A percentile compares a stretch with the other conserved stretches of the same genome.
These are phyloP conservation scores for Apodemus sylvaticus DNA, from an alignment of 2,113 vertebrate species.

Conservation along the genomic window DNA sequence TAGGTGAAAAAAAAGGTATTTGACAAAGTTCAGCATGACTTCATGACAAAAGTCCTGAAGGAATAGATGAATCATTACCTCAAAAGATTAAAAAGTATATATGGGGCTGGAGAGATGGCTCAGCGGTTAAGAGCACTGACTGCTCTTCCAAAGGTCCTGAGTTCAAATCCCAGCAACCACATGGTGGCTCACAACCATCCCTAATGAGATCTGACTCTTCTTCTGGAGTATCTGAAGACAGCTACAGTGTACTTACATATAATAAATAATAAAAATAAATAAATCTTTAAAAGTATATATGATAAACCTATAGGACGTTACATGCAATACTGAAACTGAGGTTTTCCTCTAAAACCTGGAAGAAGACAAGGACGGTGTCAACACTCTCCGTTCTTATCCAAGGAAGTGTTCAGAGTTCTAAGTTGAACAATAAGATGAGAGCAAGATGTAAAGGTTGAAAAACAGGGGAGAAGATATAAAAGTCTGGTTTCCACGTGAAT, in stretches of 20 bases:
- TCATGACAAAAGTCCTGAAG: not conserved
- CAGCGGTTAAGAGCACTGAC: too few species aligned
- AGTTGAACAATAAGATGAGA: not conserved
- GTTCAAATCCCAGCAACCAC: too few species aligned
- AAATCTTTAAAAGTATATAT: too few species aligned
- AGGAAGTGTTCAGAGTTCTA: not conserved
- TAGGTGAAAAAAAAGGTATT: too few species aligned
- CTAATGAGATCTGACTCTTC: too few species aligned
- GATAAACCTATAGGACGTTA: not conserved
- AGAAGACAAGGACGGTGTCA: not conserved
- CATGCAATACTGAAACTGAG: not conserved
- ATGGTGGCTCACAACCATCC: too few species aligned
- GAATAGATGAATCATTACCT: not conserved
- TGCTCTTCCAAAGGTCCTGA: too few species aligned
- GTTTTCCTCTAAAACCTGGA: not conserved
- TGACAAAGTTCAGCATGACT: not conserved
- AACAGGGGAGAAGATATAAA: not conserved
- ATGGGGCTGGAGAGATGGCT: too few species aligned
- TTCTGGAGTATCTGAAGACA: too few species aligned
- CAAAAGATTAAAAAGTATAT: not conserved
- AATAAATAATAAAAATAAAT: too few species aligned
- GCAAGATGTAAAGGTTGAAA: not conserved
- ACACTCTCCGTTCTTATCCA: not conserved
- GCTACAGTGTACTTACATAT: too few species aligned
- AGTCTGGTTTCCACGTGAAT: not conserved